Evolutionary conservation across 35 echinoderm and acorn worm genomes (phyloP).

Genomic region (Strongylocentrotus purpuratus): DNA sequence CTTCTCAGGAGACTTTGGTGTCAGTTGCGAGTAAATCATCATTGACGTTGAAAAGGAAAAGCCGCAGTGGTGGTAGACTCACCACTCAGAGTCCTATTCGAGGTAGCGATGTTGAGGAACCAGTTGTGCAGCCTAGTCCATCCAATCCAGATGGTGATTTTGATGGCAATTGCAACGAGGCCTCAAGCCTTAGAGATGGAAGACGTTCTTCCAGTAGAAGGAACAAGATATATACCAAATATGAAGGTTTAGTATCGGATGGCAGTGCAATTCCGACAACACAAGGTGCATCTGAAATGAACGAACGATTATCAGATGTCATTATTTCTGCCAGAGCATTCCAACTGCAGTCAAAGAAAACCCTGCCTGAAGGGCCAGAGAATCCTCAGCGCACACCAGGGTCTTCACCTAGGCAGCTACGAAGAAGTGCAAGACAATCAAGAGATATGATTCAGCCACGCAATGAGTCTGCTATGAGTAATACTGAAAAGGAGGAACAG

Average conservation of each 20-base stretch:
- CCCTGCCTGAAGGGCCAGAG: not conserved
- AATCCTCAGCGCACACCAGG: not conserved
- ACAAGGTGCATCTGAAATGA: slow-evolving; percentile 45
- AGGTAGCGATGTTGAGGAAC: not conserved
- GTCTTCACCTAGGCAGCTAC: not conserved
- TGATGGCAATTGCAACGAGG: not conserved
- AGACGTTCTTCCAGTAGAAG: not conserved
- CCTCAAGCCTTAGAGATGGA: not conserved
- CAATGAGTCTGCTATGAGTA: not conserved
- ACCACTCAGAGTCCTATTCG: not conserved
- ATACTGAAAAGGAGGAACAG: not conserved
- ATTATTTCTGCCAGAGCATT: not conserved
- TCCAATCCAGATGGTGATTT: not conserved
- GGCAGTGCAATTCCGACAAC: slow-evolving; percentile 16
- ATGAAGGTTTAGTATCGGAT: not conserved
- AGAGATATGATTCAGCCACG: not conserved
- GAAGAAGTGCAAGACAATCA: not conserved
- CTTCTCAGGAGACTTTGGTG: not conserved
- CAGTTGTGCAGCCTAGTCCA: not conserved
- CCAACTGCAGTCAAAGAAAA: not conserved
- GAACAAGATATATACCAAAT: not conserved
- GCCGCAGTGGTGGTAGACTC: not conserved
- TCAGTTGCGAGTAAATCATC: not conserved
- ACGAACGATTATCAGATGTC: not conserved
- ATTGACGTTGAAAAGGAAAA: slow-evolving; percentile 2